Evolutionary conservation across 2,888 invertebrate species (phyloP).

Genomic region (Chromoteleia sp.): DNA sequence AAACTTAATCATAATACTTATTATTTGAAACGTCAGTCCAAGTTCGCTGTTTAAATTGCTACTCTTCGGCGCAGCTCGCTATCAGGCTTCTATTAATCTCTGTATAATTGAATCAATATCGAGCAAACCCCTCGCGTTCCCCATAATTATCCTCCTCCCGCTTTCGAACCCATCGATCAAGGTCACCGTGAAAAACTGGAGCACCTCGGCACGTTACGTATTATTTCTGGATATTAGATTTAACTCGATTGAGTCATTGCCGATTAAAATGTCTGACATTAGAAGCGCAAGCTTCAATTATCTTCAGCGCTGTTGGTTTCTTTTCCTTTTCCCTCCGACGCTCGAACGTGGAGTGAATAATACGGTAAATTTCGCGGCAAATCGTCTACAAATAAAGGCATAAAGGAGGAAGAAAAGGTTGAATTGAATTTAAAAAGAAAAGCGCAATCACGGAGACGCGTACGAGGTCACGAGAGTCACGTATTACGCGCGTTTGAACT

Average conservation of each 20-base stretch:
- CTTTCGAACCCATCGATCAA: constrained; percentile 34
- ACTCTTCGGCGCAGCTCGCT: constrained; percentile 70
- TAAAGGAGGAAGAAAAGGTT: constrained; percentile 36
- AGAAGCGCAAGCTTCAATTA: constrained; percentile 22
- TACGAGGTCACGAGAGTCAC: constrained; percentile 74
- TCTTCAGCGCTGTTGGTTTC: background rate
- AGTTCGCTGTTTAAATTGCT: constrained; percentile 74
- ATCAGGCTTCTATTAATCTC: constrained; percentile 80
- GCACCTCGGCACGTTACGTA: constrained; percentile 14
- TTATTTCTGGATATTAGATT: constrained; percentile 31
- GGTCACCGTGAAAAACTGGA: constrained; percentile 47
- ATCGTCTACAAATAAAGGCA: constrained; percentile 21
- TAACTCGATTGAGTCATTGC: constrained; percentile 38
- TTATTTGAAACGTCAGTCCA: no score
- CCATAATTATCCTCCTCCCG: constrained; percentile 75
- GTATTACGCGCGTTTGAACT: constrained; percentile 77
- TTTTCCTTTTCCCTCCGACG: no score
- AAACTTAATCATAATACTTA: no score
- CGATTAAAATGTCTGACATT: constrained; percentile 43
- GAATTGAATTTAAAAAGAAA: constrained; percentile 35
- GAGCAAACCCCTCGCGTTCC: constrained; percentile 63
- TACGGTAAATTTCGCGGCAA: constrained; percentile 12
- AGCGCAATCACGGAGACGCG: constrained; percentile 52
- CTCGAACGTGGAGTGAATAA: background rate
- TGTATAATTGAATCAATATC: constrained; percentile 82